phyloP scores from a whole-genome alignment of 2,113 vertebrate species.

The Mugil cephalus region DNA sequence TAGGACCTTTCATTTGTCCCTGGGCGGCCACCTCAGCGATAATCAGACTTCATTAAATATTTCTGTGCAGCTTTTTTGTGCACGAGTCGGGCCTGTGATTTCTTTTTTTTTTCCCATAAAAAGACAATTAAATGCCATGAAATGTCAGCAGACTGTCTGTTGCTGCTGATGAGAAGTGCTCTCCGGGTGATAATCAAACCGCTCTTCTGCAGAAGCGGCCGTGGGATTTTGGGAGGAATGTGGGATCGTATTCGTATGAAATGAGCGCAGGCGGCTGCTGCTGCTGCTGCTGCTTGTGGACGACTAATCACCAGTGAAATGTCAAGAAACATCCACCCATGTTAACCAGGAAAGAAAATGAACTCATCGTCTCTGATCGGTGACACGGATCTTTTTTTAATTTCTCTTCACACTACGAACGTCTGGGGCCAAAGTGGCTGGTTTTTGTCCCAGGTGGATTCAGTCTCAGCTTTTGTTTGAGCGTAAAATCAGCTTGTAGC shows the following conservation, averaged over 20 bases:
- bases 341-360: neutral
- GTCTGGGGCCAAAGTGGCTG: slow-evolving; percentile 6
- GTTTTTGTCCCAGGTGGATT: neutral
- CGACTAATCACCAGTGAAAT: slow-evolving; percentile 17
- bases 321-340: neutral
- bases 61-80: neutral
- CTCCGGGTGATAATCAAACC: slow-evolving; percentile 36
- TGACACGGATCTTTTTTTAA: neutral
- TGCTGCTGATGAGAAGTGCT: slow-evolving; percentile 34
- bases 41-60: neutral
- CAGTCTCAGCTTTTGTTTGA: too few species aligned
- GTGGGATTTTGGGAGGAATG: neutral
- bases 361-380: fast-evolving
- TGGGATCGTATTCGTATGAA: neutral
- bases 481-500: too few species aligned
- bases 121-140: slow-evolving; percentile 24
- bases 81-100: too few species aligned
- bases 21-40: neutral
- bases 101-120: too few species aligned
- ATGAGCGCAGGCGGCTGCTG: slow-evolving; percentile 12
- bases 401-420: slow-evolving; percentile 33
- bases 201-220: slow-evolving; percentile 37
- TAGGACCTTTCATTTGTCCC: neutral
- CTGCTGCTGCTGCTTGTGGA: neutral
- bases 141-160: slow-evolving; percentile 23